A percentile compares a stretch with the other conserved stretches of the same genome.
phyloP scores from a whole-genome alignment of 2,888 invertebrate genomes.

The Margaritifera margaritifera region DNA sequence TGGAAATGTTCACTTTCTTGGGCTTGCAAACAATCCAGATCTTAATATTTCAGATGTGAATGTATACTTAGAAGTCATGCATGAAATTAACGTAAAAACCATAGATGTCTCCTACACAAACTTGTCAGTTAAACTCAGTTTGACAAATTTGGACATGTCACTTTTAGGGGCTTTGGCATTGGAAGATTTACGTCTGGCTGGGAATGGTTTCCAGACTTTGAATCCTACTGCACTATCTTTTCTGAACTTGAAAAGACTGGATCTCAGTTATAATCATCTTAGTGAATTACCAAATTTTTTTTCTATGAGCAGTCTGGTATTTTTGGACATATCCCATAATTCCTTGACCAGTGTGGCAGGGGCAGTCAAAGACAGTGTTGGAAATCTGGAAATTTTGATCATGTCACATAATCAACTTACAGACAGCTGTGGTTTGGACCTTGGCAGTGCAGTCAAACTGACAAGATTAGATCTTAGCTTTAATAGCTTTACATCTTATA shows the following conservation, averaged over 20 bases:
- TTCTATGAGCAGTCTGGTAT: slow-evolving; percentile 27
- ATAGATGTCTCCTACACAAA: slow-evolving; percentile 47
- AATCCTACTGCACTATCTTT: slow-evolving; percentile 29
- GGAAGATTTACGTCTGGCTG: slow-evolving; percentile 33
- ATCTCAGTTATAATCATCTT: slow-evolving; percentile 44
- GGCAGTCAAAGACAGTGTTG: slow-evolving; percentile 36
- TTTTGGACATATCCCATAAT: slow-evolving; percentile 45
- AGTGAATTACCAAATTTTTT: slow-evolving; percentile 29
- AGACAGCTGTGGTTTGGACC: slow-evolving; percentile 22
- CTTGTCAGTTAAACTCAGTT: slow-evolving; percentile 24
- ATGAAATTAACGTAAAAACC: slow-evolving; percentile 34
- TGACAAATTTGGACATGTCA: slow-evolving; percentile 19
- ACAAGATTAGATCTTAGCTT: slow-evolving; percentile 43
- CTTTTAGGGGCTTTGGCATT: slow-evolving; percentile 31
- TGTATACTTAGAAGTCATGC: slow-evolving; percentile 35
- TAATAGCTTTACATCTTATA: slow-evolving; percentile 41
- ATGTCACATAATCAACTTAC: slow-evolving; percentile 48
- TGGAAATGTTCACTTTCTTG: slow-evolving; percentile 40
- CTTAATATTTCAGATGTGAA: slow-evolving; percentile 40
- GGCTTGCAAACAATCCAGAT: slow-evolving; percentile 47
- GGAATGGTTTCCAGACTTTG: slow-evolving; percentile 27
- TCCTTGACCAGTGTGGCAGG: slow-evolving; percentile 30
- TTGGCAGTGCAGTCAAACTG: slow-evolving; percentile 33
- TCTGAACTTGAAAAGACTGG: slow-evolving; percentile 41
- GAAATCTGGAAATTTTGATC: slow-evolving; percentile 42